Evolutionary conservation across 1,140 invertebrate genomes (phyloP).

Genomic region (Orius insidiosus): DNA sequence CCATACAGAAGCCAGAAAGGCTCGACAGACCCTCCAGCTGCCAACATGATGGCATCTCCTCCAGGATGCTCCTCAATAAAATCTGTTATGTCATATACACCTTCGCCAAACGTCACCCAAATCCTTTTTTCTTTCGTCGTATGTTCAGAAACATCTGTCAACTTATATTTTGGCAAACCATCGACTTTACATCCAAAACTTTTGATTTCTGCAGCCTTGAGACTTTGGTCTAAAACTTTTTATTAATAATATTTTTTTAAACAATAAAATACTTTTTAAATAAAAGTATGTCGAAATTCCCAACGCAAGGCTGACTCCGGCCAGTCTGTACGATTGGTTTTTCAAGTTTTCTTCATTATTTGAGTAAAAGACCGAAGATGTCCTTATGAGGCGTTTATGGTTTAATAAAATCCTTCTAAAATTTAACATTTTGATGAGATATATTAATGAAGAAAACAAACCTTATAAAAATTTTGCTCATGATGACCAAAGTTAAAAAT

Average conservation of each 20-base stretch:
- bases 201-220: conserved; percentile 4
- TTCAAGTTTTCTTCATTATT: too few species aligned
- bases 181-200: conserved; percentile 2
- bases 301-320: background rate
- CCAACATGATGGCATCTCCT: conserved; percentile 69
- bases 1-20: conserved; percentile 93
- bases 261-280: background rate
- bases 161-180: conserved; percentile 38
- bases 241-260: background rate
- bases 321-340: too few species aligned
- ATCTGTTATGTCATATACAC: conserved; percentile 94
- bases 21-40: conserved; percentile 82
- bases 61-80: conserved; percentile 80
- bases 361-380: too few species aligned
- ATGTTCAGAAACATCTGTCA: conserved; percentile 60
- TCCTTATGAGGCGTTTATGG: too few species aligned
- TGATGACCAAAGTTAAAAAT: too few species aligned
- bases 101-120: conserved; percentile 77
- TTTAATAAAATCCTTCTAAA: too few species aligned
- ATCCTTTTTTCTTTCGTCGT: conserved; percentile 45
- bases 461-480: too few species aligned
- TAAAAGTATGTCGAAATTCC: background rate
- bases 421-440: too few species aligned
- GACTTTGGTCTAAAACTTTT: background rate
- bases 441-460: too few species aligned